These are phyloP conservation scores for crab-eating macaque (Macaca fascicularis) DNA, from an alignment of 2,113 vertebrate genomes.

Conservation along the genomic window T2T-MFA8v1.1 NC_088375.1:221584501-221585000, in stretches of 20 bases:
- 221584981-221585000: neutral
- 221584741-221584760: neutral
- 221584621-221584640: too few species aligned
- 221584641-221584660: too few species aligned
- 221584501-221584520: too few species aligned
- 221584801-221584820: neutral
- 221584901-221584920: neutral
- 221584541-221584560: too few species aligned
- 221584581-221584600: too few species aligned
- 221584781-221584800: neutral
- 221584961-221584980: neutral
- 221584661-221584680: too few species aligned
- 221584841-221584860: neutral
- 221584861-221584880: neutral
- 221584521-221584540: too few species aligned
- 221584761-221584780: neutral
- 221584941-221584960: neutral
- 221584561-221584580: too few species aligned
- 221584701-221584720: too few species aligned
- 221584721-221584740: too few species aligned
- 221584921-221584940: neutral
- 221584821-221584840: neutral
- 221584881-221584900: neutral
- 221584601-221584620: fast-evolving
- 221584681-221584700: too few species aligned